These are phyloP conservation scores for Panagrolaimus sp. DNA, from an alignment of 1,140 invertebrate genomes.

Conservation along the genomic window DNA sequence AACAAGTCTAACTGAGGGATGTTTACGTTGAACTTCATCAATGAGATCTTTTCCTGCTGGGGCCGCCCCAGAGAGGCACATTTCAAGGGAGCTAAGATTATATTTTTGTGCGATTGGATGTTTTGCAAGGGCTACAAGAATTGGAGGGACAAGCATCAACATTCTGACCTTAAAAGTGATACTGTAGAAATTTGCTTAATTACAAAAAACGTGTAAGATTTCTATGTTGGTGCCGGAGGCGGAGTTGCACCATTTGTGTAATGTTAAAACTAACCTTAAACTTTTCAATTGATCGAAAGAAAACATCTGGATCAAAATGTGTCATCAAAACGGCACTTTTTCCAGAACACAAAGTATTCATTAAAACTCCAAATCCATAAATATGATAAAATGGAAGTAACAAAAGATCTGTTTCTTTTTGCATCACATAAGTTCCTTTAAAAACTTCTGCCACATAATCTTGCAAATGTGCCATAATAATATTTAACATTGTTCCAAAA, in stretches of 20 bases:
- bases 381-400: not conserved
- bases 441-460: not conserved
- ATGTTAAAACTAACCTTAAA: not conserved
- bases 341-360: not conserved
- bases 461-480: not conserved
- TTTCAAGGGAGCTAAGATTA: slow-evolving; percentile 19
- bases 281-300: not conserved
- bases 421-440: not conserved
- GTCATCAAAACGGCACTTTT: not conserved
- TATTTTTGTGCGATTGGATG: slow-evolving; percentile 21
- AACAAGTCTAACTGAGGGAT: slow-evolving; percentile 19
- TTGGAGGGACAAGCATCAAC: slow-evolving; percentile 19
- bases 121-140: slow-evolving; percentile 17
- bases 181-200: too few relatives aligned
- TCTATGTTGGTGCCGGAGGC: too few relatives aligned
- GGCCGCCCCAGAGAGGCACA: slow-evolving; percentile 14
- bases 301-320: not conserved
- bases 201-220: too few relatives aligned
- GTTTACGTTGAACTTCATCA: slow-evolving; percentile 17
- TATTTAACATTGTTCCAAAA: not conserved
- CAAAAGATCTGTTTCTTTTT: not conserved
- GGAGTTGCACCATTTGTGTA: too few relatives aligned
- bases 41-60: slow-evolving; percentile 18
- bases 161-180: slow-evolving; percentile 13
- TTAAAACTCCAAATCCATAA: not conserved